A percentile compares a stretch with the other conserved stretches of the same genome.
Evolutionary conservation across 2,888 invertebrate species (phyloP).

Genomic region (Dynastes grantii): DNA sequence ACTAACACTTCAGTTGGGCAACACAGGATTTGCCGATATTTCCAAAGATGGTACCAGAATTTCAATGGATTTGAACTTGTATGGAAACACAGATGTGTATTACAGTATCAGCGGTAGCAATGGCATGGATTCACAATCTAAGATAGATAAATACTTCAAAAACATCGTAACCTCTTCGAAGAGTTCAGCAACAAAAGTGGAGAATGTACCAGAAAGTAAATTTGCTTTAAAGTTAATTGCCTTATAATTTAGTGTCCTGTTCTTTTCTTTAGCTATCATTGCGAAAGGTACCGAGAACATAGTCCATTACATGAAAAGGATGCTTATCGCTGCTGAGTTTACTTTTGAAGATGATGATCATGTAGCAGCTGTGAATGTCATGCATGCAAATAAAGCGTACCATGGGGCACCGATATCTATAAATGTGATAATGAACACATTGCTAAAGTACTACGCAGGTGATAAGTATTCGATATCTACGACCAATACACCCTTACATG

Average conservation of each 20-base stretch:
- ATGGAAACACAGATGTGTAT: slow-evolving; percentile 44
- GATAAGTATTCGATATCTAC: slow-evolving; percentile 65
- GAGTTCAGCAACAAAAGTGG: slow-evolving; percentile 32
- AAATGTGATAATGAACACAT: slow-evolving; percentile 71
- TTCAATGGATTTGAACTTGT: slow-evolving; percentile 25
- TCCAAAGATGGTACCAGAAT: slow-evolving; percentile 47
- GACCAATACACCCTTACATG: slow-evolving; percentile 65
- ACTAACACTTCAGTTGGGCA: slow-evolving; percentile 36
- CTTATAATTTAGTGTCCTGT: not conserved
- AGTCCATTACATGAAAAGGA: slow-evolving; percentile 69
- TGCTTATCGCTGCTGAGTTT: slow-evolving; percentile 72
- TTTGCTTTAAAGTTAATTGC: not conserved
- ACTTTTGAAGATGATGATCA: slow-evolving; percentile 52
- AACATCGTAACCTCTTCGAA: slow-evolving; percentile 11
- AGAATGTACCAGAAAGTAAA: slow-evolving; percentile 51
- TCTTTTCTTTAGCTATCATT: slow-evolving; percentile 66
- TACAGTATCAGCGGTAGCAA: slow-evolving; percentile 21
- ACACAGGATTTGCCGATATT: slow-evolving; percentile 22
- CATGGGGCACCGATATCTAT: slow-evolving; percentile 73
- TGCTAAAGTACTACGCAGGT: slow-evolving; percentile 67
- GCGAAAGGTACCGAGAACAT: slow-evolving; percentile 67
- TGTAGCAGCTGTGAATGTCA: slow-evolving; percentile 58
- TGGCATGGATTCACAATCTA: not conserved
- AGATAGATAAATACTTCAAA: slow-evolving; percentile 1
- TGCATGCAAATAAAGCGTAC: slow-evolving; percentile 71